Evolutionary conservation across 2,888 invertebrate species (phyloP).

Genomic region (Ichneumon xanthorius): DNA sequence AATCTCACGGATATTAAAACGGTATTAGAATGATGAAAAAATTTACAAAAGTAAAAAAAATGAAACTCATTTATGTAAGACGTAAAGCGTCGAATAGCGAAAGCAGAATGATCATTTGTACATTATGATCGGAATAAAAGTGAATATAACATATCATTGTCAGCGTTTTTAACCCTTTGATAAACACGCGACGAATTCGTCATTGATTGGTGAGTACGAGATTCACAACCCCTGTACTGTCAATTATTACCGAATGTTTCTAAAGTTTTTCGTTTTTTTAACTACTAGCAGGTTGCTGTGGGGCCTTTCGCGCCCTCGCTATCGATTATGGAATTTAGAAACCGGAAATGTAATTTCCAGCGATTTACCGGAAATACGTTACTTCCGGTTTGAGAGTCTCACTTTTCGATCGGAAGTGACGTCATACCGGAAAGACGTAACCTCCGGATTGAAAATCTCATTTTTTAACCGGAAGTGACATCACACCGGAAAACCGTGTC

Average conservation of each 20-base stretch:
- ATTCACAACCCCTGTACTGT: background rate
- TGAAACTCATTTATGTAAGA: slow-evolving; percentile 78
- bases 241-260: too few species aligned
- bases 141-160: slow-evolving; percentile 56
- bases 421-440: too few species aligned
- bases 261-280: too few species aligned
- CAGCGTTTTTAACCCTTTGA: background rate
- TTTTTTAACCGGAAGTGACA: too few species aligned
- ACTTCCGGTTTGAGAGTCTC: too few species aligned
- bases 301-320: too few species aligned
- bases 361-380: too few species aligned
- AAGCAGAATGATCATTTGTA: slow-evolving; percentile 78
- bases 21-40: slow-evolving; percentile 18
- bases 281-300: background rate
- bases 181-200: background rate
- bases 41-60: slow-evolving; percentile 62
- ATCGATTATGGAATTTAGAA: too few species aligned
- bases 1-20: slow-evolving; percentile 25
- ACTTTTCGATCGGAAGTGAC: too few species aligned
- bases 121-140: slow-evolving; percentile 79
- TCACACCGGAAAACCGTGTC: too few species aligned
- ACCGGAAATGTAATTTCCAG: too few species aligned
- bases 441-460: too few species aligned
- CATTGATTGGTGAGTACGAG: background rate
- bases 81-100: slow-evolving; percentile 74